Evolutionary conservation across 2,888 invertebrate species (phyloP).

Genomic region (Horisme vitalbata): DNA sequence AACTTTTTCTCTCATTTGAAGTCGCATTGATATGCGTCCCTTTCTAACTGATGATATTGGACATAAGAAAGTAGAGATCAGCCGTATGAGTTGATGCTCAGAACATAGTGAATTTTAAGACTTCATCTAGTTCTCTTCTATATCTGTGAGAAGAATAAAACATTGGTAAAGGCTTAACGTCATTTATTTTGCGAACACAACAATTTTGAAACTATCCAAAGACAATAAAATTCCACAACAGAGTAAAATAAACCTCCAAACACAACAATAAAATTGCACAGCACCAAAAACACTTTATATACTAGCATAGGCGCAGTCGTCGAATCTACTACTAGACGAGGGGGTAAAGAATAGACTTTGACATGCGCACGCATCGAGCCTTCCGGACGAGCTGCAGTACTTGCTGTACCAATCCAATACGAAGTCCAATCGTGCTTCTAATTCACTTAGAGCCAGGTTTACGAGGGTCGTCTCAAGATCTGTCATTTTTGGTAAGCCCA

Average conservation of each 20-base stretch:
- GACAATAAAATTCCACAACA: constrained; percentile 5
- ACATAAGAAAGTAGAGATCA: no score
- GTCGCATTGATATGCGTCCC: no score
- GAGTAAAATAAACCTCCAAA: constrained; percentile 17
- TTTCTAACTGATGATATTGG: no score
- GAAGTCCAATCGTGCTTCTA: constrained; percentile 47
- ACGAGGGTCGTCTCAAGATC: constrained; percentile 61
- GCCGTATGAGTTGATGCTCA: no score
- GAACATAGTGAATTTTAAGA: no score
- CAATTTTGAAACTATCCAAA: constrained; percentile 3
- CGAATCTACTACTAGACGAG: constrained; percentile 40
- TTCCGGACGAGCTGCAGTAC: constrained; percentile 46
- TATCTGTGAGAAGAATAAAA: background rate
- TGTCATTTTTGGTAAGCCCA: constrained; percentile 74
- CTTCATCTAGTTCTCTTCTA: no score
- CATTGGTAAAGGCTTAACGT: no score
- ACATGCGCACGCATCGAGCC: constrained; percentile 49
- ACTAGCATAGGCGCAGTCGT: constrained; percentile 64
- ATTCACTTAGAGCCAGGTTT: constrained; percentile 60
- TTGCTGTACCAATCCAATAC: constrained; percentile 60
- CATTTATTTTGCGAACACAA: constrained; percentile 9
- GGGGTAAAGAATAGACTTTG: constrained; percentile 52
- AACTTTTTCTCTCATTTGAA: no score
- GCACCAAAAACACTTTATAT: constrained; percentile 37
- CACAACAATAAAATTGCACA: constrained; percentile 9